Evolutionary conservation across 2,113 vertebrate species (phyloP).

Genomic region (Thomomys bottae): DNA sequence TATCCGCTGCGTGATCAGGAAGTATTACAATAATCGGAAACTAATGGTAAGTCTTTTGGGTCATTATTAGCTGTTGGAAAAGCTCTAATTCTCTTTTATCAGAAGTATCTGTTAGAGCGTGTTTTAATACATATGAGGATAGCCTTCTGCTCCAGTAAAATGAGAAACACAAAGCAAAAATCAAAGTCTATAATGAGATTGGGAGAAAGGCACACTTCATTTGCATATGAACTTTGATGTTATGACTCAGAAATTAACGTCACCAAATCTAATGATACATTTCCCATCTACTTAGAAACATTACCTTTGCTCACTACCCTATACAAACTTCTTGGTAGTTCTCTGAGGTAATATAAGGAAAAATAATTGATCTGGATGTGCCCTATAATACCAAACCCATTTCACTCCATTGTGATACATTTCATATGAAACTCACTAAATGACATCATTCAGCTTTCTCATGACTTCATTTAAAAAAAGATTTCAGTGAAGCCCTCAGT

Average conservation of each 20-base stretch:
- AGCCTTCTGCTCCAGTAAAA: background rate
- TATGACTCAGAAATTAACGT: background rate
- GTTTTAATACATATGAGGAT: background rate
- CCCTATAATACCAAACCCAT: background rate
- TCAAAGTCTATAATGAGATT: background rate
- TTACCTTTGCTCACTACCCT: background rate
- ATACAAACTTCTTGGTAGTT: background rate
- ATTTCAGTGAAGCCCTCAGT: background rate
- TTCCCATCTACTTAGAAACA: background rate
- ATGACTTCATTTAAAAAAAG: background rate
- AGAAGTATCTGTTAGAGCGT: background rate
- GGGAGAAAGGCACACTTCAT: background rate
- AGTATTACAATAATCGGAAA: conserved; percentile 74
- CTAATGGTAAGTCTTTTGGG: conserved; percentile 38
- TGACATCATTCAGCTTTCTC: background rate
- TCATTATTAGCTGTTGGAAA: conserved; percentile 46
- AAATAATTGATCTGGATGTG: background rate
- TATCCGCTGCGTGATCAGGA: conserved; percentile 66
- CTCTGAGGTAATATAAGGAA: background rate
- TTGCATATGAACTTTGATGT: background rate
- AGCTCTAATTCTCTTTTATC: conserved; percentile 48
- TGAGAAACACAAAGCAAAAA: conserved; percentile 27
- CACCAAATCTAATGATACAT: background rate
- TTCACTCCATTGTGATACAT: background rate
- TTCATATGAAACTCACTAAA: background rate